Evolutionary conservation across 2,888 invertebrate species (phyloP).

Genomic region (Tholera decimalis): DNA sequence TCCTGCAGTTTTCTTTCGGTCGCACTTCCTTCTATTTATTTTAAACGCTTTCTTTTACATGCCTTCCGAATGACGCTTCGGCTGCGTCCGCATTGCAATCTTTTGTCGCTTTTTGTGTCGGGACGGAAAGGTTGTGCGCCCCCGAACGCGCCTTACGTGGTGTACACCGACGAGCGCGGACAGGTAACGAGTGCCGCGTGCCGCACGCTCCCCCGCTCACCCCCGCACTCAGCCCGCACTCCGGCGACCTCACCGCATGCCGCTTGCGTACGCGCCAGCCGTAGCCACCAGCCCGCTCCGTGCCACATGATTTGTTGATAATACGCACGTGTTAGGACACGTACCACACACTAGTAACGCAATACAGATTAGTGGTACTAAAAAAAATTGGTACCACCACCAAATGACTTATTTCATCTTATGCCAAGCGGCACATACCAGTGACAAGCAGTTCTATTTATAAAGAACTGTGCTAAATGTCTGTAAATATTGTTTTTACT

Average conservation of each 20-base stretch:
- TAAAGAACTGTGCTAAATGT: slow-evolving; percentile 29
- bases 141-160: slow-evolving; percentile 98
- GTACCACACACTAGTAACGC: slow-evolving; percentile 21
- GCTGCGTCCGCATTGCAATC: slow-evolving; percentile 89
- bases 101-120: slow-evolving; percentile 90
- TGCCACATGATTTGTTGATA: slow-evolving; percentile 35
- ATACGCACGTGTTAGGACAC: slow-evolving; percentile 21
- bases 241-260: slow-evolving; percentile 46
- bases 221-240: slow-evolving; percentile 19
- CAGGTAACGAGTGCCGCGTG: slow-evolving; percentile 94
- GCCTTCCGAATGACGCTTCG: slow-evolving; percentile 91
- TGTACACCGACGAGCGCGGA: slow-evolving; percentile 98
- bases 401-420: slow-evolving; percentile 15
- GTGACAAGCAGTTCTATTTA: slow-evolving; percentile 36
- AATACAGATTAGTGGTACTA: slow-evolving; percentile 10
- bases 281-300: slow-evolving; percentile 38
- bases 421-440: slow-evolving; percentile 16
- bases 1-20: slow-evolving; percentile 80
- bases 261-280: slow-evolving; percentile 42
- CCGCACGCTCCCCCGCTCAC: slow-evolving; percentile 34
- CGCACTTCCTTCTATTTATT: slow-evolving; percentile 89
- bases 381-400: slow-evolving; percentile 6
- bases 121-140: slow-evolving; percentile 93
- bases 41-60: slow-evolving; percentile 91
- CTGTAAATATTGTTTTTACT: slow-evolving; percentile 26